phyloP scores from a whole-genome alignment of 2,797 vertebrate genomes.

The Pantherophis vulpinus region DNA sequence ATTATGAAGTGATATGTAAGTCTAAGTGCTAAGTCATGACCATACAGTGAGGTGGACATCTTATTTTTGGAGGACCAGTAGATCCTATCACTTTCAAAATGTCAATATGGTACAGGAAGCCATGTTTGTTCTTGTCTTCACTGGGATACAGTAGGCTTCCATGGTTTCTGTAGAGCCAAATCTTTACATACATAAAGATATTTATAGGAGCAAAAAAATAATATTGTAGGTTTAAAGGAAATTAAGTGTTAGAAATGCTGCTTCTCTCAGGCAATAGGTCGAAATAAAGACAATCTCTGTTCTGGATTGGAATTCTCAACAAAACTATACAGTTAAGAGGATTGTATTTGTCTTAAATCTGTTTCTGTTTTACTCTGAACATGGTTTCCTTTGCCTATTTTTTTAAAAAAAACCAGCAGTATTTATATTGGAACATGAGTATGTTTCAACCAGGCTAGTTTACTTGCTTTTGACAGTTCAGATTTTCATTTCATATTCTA shows the following conservation, averaged over 20 bases:
- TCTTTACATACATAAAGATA: not conserved
- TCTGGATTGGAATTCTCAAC: not conserved
- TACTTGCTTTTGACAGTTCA: conserved; percentile 1
- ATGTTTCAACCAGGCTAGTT: not conserved
- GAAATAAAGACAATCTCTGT: not conserved
- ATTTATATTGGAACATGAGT: conserved; percentile 12
- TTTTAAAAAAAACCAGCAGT: not conserved
- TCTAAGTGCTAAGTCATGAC: not conserved
- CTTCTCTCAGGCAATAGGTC: not conserved
- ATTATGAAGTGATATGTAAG: not conserved
- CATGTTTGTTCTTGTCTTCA: conserved; percentile 7
- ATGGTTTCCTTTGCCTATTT: not conserved
- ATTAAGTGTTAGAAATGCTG: not conserved
- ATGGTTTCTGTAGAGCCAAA: not conserved
- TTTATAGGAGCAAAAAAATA: not conserved
- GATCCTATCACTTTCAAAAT: not conserved
- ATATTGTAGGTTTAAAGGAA: not conserved
- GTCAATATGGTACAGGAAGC: not conserved
- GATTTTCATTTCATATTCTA: not conserved
- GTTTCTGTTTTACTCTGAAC: not conserved
- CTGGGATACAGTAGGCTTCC: not conserved
- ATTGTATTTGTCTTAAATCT: not conserved
- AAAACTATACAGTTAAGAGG: not conserved
- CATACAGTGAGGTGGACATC: not conserved
- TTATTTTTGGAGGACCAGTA: not conserved